Base-by-base conservation (phyloP, 2,113 vertebrate genomes). In the Ceyx margarethae region DNA sequence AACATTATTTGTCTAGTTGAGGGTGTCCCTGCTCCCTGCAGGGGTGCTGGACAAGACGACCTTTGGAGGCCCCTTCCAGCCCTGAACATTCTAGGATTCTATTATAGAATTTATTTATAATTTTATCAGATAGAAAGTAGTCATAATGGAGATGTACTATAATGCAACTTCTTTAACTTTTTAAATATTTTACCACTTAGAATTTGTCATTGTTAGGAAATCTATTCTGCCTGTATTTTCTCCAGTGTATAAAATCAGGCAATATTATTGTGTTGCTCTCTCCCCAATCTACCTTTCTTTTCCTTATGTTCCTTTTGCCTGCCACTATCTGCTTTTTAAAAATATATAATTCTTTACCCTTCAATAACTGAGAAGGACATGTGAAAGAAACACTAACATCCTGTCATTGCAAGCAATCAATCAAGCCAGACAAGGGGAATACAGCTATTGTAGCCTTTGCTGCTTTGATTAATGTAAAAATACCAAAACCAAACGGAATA, bases 141-240 rank as follows among this genome's bases (percentile, higher is more conserved):
- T 2, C 11, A 43, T 28, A 43, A 2, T 56, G 9, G 21, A 17
- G 43, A 84, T 42, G 3, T 12, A 74, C 3, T 40, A 62, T 43
- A 40, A 64, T 2, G 0, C 1, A 1, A 13, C 6, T 0, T 11
- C 6, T 58, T 86, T 54, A 7, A 18, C 6, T 14, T 33, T 23
- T 65, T 43, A 15, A 22, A 43, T 25, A 46, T 6, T 64, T 76
- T 75, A 4, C 16, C 18, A 68, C 11, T 42, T 37, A 23, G 6
- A 78, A 53, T 72, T 75, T 86, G 1, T 26, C 28, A 64, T 13
- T 68, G 26, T 3, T 61, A 72, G 14, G 15, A 72, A 76, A 75
- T 37, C 18, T 57, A 10, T 53, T 79, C 16, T 72, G 5, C 3
- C 12, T 40, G 4, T 0, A 7, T 84, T 78, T 75, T 45, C 5